Evolutionary conservation across 53 echinoderm and acorn worm species (phyloP), one percentile per base, ranked within the genome.

Genomic region (Holothuria scabra): DNA sequence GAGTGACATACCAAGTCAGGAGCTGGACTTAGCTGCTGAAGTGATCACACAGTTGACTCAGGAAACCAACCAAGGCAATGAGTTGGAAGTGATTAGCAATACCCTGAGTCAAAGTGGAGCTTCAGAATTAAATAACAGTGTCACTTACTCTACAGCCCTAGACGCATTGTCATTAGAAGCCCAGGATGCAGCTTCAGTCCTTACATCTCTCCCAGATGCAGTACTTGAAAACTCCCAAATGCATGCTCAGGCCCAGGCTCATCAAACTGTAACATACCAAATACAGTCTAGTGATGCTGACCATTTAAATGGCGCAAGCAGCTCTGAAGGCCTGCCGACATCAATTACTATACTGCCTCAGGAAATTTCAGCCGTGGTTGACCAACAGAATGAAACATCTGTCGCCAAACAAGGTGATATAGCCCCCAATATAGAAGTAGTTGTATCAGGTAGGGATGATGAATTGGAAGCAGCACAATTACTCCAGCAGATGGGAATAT

Each of bases 401-500:
- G 46, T 37, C 25, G 0, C 41, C 0, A n/a, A 20, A 30, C 20
- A 16, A 26, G 26, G 52, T 64, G 22, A 31, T 16, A 64, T 28
- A 29, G 0, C 31, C 12, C 12, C n/a, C 10, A 64, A 64, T 8
- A 35, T 41, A 13, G 82, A 62, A 26, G 82, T 38, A 11, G 64
- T 81, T n/a, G 82, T 63, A 23, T 46, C 65, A n/a, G 65, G 64
- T 9, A 28, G 82, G 12, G 64, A 61, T 3, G 82, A 81, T 37
- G 82, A 81, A 41, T 33, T 81, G 14, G 82, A 81, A 81, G 82
- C 82, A 11, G 82, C 82, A 19, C 82, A 81, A 37, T 49, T 81
- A 28, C 48, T 81, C 24, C 82, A 81, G 46, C 82, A 81, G 64
- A 81, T 81, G 82, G 82, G 82, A 24, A 64, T 81, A 81, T 81